Base-by-base conservation (phyloP, 2,113 vertebrate genomes). In the Hydropotes inermis region DNA sequence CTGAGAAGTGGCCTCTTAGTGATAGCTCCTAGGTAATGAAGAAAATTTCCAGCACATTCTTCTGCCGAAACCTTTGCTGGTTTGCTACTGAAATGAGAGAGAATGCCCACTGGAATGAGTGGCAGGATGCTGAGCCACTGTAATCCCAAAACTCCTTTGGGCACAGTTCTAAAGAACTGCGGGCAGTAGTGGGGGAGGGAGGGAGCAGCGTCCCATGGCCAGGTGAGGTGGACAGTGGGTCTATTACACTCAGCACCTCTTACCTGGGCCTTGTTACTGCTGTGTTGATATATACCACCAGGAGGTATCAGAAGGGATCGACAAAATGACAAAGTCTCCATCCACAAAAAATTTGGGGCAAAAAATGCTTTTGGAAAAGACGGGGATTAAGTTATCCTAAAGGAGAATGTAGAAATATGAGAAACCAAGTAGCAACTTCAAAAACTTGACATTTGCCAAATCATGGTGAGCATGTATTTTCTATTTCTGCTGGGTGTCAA, bases 281-380 rank as follows among this genome's bases (percentile, higher is more conserved):
- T 55, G 61, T 58, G 64, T 45, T 23, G n/a, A 58, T 25, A 36
- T 0, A 50, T 3, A 25, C 28, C 30, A 54, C 10, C 33, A 16
- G 45, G 74, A 67, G 11, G 3, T 36, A 33, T 87, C 45, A 43
- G 4, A 78, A 36, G 28, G 33, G 25, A 39, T 2, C 12, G 50
- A 76, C 11, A 74, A 11, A 64, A 47, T 1, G 58, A 76, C 30
- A 50, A 25, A 60, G 1, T 17, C 27, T 55, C 28, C 23, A 82
- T 7, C 15, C 19, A 17, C 13, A 52, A 39, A 67, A 64, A 57
- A 21, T 6, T 78, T 4, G 0, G 74, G 17, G 39, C 6, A 33
- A 55, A 95, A 92, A 81, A 47, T 55, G 52, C 57, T 95, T 84
- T 57, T 8, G 79, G 60, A 61, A 52, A 84, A 79, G 28, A 61